Base-by-base conservation (phyloP, 2,797 vertebrate genomes). In the Anguilla anguilla region DNA sequence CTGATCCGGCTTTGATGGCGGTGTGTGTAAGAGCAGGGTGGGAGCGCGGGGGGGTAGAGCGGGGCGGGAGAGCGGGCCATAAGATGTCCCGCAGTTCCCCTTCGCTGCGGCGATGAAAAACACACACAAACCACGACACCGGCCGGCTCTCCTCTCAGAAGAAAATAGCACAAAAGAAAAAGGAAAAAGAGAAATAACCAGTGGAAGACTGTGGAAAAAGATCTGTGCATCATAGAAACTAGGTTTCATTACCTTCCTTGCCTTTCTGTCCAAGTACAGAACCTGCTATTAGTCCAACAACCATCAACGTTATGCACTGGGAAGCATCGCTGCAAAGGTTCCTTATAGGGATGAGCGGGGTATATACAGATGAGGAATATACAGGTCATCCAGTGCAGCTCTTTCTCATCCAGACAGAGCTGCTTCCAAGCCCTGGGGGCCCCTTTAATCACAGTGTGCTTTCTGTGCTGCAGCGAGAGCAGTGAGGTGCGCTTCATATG, bases 1-100 rank as follows among this genome's bases (percentile, higher is more conserved):
- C 28, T 10, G 72, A 55, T 31, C 1, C 46, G 35, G 25, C 85
- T 89, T 89, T 89, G 85, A 89, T 84, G 85, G 69, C 4, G 59
- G 31, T 57, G 10, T 61, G 35, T 25, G 64, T 13, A 64, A 86
- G 25, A 83, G n/a, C 57, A 46, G 64, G 77, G 85, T 28, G 49
- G 79, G 64, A 74, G 53, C 31, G 31, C 22, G 19, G 79, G 49
- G 43, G 51, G 81, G 25, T 19, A 25, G 39, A 49, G 39, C 5
- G 81, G 0, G 28, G 11, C 6, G 39, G 6, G n/a, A 51, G 0
- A 6, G 51, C 25, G 9, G 10, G 53, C 53, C 51, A 15, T 28
- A 19, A 55, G 59, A 55, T 67, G 55, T 15, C 82, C 53, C 6
- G 46, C 11, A 57, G 35, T 84, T 31, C 35, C n/a, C 19, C 19